Percentiles rank a stretch among this genome's conserved stretches.
Conservation (phyloP, 2,888 invertebrate genomes). For the Andricus curvator region DNA sequence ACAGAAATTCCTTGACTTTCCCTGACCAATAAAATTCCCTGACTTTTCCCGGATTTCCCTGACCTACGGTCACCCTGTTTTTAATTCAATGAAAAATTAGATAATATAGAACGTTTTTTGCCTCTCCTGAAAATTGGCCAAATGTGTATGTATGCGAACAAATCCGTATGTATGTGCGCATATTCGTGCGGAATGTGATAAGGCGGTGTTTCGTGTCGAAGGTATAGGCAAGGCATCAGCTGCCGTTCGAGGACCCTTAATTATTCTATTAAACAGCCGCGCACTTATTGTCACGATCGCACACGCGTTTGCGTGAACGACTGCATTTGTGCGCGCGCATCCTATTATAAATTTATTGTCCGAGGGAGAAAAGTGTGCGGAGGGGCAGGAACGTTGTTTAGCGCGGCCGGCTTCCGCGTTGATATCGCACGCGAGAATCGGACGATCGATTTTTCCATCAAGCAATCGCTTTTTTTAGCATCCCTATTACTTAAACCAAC, state of each 20-base stretch:
- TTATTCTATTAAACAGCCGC: conserved; percentile 77
- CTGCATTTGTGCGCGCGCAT: not conserved
- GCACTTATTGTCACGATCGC: conserved; percentile 72
- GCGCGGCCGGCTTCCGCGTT: conserved; percentile 9
- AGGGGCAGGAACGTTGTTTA: conserved; percentile 1
- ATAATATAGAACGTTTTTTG: too few species aligned
- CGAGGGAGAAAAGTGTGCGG: too few species aligned
- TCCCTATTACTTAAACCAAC: conserved; percentile 7
- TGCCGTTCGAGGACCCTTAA: conserved; percentile 75
- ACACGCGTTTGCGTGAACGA: conserved; percentile 27
- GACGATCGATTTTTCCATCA: conserved; percentile 28
- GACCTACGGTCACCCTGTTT: too few species aligned
- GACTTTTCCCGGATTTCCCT: too few species aligned
- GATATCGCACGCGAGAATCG: conserved; percentile 41
- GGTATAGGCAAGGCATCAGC: conserved; percentile 69
- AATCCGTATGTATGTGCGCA: too few species aligned
- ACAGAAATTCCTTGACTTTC: too few species aligned
- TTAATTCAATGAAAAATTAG: too few species aligned
- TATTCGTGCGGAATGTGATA: too few species aligned
- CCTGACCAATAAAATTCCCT: too few species aligned
- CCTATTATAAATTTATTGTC: not conserved
- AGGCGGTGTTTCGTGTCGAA: too few species aligned
- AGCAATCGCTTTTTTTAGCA: conserved; percentile 10
- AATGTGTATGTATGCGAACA: too few species aligned
- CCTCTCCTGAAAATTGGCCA: too few species aligned